Conservation (phyloP, 2,888 invertebrate genomes). For the Volucella inflata region DNA sequence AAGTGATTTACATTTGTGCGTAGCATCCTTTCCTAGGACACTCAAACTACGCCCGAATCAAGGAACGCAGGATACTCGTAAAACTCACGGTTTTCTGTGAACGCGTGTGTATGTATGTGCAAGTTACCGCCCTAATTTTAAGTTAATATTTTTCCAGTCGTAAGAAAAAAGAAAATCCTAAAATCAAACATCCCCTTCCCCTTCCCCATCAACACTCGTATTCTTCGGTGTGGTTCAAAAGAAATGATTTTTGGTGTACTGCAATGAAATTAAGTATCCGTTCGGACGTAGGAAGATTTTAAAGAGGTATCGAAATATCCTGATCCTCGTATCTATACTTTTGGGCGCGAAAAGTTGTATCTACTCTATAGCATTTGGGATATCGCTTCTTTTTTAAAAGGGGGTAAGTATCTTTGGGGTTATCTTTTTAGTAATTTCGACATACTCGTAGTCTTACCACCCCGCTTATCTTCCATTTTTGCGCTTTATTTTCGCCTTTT, state of each 20-base stretch:
- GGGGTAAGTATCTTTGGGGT: slow-evolving; percentile 60
- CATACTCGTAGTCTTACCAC: slow-evolving; percentile 31
- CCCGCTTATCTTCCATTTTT: slow-evolving; percentile 28
- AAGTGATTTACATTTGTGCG: slow-evolving; percentile 38
- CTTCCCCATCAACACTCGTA: neutral
- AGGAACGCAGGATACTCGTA: slow-evolving; percentile 39
- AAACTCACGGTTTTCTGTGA: slow-evolving; percentile 45
- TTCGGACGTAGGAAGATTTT: slow-evolving; percentile 63
- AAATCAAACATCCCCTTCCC: slow-evolving; percentile 29
- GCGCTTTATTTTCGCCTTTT: neutral
- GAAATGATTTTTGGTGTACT: slow-evolving; percentile 60
- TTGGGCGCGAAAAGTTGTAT: slow-evolving; percentile 66
- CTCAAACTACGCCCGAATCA: slow-evolving; percentile 48
- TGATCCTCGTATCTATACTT: slow-evolving; percentile 5
- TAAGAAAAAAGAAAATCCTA: neutral
- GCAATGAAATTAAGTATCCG: slow-evolving; percentile 61
- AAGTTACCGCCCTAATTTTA: slow-evolving; percentile 74
- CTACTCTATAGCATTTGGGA: slow-evolving; percentile 53
- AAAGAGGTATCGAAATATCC: slow-evolving; percentile 14
- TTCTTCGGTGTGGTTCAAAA: slow-evolving; percentile 48
- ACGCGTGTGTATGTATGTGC: slow-evolving; percentile 44
- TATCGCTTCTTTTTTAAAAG: slow-evolving; percentile 50
- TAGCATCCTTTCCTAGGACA: slow-evolving; percentile 40
- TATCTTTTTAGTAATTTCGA: slow-evolving; percentile 1
- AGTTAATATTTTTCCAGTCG: slow-evolving; percentile 43